These are phyloP conservation scores for Butorides virescens DNA, from an alignment of 2,113 vertebrate genomes.

Conservation along the genomic window DNA sequence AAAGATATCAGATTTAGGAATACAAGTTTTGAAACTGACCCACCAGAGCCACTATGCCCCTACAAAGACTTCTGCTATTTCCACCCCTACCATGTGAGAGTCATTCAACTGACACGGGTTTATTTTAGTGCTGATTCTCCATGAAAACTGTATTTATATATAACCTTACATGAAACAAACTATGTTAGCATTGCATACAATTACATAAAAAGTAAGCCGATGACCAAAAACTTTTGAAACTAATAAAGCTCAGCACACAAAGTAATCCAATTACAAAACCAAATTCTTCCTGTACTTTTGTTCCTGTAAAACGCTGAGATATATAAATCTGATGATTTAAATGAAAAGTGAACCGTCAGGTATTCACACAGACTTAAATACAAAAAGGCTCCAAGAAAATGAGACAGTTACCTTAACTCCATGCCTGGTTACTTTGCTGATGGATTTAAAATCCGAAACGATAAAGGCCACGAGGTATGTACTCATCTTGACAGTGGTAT, in stretches of 20 bases:
- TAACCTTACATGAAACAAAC: not conserved
- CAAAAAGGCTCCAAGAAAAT: not conserved
- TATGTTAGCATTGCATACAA: not conserved
- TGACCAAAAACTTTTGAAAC: not conserved
- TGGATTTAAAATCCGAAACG: constrained; percentile 87
- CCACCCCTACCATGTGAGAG: not conserved
- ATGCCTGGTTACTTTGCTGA: constrained; percentile 82
- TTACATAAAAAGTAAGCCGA: not conserved
- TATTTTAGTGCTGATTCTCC: not conserved
- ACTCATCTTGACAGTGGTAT: constrained; percentile 89
- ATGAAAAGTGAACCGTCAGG: not conserved
- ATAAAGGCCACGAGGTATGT: constrained; percentile 93
- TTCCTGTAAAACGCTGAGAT: accelerated
- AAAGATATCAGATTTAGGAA: not conserved
- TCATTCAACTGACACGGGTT: not conserved
- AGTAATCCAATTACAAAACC: not conserved
- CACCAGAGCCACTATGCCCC: not conserved
- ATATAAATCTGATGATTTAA: not conserved
- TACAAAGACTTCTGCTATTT: not conserved
- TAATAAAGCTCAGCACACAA: not conserved
- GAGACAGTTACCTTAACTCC: constrained; percentile 82
- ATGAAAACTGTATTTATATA: not conserved
- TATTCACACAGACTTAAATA: not conserved
- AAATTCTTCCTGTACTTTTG: not conserved
- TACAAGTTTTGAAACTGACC: not conserved